These are phyloP conservation scores for Polymixis flavicincta DNA, from an alignment of 2,888 invertebrate genomes.

Conservation along the genomic window DNA sequence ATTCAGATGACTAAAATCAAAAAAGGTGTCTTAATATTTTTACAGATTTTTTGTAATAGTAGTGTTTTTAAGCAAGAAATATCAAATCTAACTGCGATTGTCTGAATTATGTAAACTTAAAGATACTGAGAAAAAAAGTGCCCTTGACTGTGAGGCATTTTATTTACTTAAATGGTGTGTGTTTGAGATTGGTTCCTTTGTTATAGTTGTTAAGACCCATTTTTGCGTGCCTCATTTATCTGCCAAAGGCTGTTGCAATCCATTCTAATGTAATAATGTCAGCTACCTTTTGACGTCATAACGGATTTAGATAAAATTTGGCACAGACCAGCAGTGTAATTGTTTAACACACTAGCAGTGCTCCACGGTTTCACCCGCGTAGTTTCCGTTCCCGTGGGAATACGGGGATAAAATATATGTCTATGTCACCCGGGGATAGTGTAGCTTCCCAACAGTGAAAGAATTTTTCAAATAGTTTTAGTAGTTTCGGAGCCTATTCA, in stretches of 20 bases:
- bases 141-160: constrained; percentile 56
- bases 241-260: not conserved
- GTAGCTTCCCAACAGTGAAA: too few species aligned
- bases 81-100: constrained; percentile 19
- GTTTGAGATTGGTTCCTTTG: constrained; percentile 3
- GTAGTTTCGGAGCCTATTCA: too few species aligned
- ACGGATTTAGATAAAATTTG: not conserved
- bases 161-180: constrained; percentile 57
- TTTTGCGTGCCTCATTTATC: not conserved
- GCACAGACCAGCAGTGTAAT: not conserved
- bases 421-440: too few species aligned
- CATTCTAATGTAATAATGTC: not conserved
- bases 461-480: too few species aligned
- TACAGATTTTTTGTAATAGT: constrained; percentile 15
- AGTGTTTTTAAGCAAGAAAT: not conserved
- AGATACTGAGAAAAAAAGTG: constrained; percentile 57
- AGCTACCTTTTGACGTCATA: not conserved
- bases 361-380: too few species aligned
- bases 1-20: not conserved
- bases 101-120: constrained; percentile 42
- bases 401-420: too few species aligned
- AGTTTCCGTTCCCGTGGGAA: too few species aligned
- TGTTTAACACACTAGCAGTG: too few species aligned
- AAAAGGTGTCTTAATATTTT: constrained; percentile 22
- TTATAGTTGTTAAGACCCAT: constrained; percentile 29